phyloP scores from a whole-genome alignment of 2,797 vertebrate genomes.

The Masticophis lateralis region DNA sequence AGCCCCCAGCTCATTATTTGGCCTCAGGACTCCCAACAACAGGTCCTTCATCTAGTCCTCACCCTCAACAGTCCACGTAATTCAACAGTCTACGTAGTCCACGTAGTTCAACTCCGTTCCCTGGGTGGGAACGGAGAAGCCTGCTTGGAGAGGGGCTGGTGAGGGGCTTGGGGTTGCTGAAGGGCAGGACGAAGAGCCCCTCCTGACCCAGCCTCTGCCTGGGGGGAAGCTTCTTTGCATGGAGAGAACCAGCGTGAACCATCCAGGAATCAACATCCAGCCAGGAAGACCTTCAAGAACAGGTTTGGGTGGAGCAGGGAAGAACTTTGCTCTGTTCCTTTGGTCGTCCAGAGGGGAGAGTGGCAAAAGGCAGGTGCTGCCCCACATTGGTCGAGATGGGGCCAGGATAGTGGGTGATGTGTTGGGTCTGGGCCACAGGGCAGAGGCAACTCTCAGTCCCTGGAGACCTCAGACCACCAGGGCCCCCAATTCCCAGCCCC shows the following conservation, averaged over 20 bases:
- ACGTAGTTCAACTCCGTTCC: too few relatives aligned
- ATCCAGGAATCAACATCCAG: not conserved
- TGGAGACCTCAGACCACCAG: not conserved
- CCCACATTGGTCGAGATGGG: not conserved
- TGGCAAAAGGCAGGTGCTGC: not conserved
- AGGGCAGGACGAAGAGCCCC: fast-evolving
- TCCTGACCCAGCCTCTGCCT: not conserved
- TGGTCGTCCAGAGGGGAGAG: not conserved
- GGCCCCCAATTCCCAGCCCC: not conserved
- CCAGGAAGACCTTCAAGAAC: not conserved
- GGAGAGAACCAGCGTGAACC: not conserved
- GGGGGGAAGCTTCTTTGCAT: not conserved
- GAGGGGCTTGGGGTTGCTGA: fast-evolving
- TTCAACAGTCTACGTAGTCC: too few relatives aligned
- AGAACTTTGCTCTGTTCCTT: not conserved
- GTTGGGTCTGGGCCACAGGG: not conserved
- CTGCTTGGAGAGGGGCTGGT: not conserved
- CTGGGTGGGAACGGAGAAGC: fast-evolving
- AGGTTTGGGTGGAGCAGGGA: not conserved
- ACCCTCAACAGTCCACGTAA: not conserved
- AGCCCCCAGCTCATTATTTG: slow-evolving; percentile 15
- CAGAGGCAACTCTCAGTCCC: not conserved
- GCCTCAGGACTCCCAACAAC: slow-evolving; percentile 13
- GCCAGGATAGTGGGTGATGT: not conserved
- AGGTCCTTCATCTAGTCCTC: slow-evolving; percentile 18